Base-by-base conservation (phyloP, 1,140 invertebrate genomes). In the Telenomus remus region DNA sequence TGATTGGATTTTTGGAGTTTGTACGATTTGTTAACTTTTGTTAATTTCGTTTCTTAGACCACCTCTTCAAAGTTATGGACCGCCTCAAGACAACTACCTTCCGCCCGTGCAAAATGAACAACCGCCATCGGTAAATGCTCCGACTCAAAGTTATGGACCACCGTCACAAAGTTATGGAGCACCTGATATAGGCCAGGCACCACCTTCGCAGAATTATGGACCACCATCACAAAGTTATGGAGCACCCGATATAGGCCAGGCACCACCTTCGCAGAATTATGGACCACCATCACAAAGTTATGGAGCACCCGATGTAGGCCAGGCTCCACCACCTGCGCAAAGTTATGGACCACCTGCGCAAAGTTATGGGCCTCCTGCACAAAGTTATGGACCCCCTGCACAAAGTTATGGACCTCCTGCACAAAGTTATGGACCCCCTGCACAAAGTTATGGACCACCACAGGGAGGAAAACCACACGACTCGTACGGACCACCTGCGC, bases 351-450 rank as follows among this genome's bases (percentile, higher is more conserved):
- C 33, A 42, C 60, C 57, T n/a, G 0, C 44, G 6, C 54, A 8
- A 9, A 51, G 13, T 39, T 51, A 51, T 48, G 55, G 54, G n/a
- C 34, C 49, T 5, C 61, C 61, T 11, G 1, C 33, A 0, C 8
- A n/a, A 27, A 60, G 9, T 11, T 49, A 55, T 34, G 53, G 33
- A 50, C 51, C 42, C 16, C 60, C 55, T 39, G 14, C 46, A 0
- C 50, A 37, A 9, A 55, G 12, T 43, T 55, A 73, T 27, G 69
- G 54, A 46, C 69, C 49, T 13, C 69, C 69, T 0, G 37, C 37
- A 6, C 34, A 37, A 57, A 51, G 27, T 44, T 72, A 56, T 64
- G 63, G 51, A 56, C 59, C 59, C 56, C 63, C 63, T 0, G 14
- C 56, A 3, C 48, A 0, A 3, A 37, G 9, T n/a, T 61, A 50